Conservation (phyloP, 2,113 vertebrate species). For the Paradisaea rubra region DNA sequence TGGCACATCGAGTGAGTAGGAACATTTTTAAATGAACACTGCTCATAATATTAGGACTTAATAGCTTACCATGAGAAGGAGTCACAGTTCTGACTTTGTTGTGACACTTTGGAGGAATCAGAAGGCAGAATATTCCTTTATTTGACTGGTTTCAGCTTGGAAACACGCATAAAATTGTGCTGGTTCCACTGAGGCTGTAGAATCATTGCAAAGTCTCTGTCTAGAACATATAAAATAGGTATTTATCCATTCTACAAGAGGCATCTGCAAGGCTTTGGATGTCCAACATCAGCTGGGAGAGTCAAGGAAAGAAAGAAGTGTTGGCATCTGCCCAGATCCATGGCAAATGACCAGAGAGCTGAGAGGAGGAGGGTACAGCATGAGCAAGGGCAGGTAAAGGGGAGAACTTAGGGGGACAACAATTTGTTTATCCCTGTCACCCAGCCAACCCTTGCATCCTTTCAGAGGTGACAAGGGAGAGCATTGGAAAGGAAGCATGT, state of each 20-base stretch:
- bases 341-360: not conserved
- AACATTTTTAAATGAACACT: not conserved
- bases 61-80: not conserved
- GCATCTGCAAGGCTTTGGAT: not conserved
- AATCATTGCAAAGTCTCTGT: not conserved
- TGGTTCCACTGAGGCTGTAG: not conserved
- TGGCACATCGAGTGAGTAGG: not conserved
- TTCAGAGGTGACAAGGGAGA: not conserved
- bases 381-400: not conserved
- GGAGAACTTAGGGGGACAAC: not conserved
- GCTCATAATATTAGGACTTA: not conserved
- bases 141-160: not conserved
- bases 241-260: not conserved
- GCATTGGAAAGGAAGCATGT: fast-evolving
- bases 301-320: not conserved
- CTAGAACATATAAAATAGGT: not conserved
- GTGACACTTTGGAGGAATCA: not conserved
- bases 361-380: fast-evolving
- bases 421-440: not conserved
- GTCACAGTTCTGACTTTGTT: not conserved
- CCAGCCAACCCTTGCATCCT: not conserved
- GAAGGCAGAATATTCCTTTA: not conserved
- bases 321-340: not conserved
- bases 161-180: not conserved
- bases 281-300: not conserved